A percentile compares a stretch with the other conserved stretches of the same genome.
Evolutionary conservation across 2,888 invertebrate genomes (phyloP).

Genomic region (Schrankia costaestrigalis): DNA sequence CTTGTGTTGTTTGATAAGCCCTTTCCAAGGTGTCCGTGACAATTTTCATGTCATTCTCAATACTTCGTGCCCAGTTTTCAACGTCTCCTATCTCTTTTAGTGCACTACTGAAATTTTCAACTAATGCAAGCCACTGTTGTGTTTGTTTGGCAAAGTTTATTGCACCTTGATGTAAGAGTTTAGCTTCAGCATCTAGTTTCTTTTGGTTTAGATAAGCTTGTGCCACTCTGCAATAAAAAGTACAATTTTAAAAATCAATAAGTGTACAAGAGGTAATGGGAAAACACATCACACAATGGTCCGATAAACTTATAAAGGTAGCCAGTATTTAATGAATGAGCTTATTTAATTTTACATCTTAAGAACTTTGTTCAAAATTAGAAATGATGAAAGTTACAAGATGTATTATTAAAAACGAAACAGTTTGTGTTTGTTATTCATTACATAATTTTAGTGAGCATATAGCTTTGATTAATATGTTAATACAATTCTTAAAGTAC

Average conservation of each 20-base stretch:
- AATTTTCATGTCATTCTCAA: conserved; percentile 96
- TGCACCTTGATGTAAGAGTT: conserved; percentile 95
- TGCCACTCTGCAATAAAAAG: conserved; percentile 87
- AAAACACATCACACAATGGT: too few relatives aligned
- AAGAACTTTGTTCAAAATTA: too few relatives aligned
- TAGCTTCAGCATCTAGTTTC: conserved; percentile 97
- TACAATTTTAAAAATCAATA: neutral
- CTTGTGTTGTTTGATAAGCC: conserved; percentile 89
- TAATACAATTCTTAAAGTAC: conserved; percentile 23
- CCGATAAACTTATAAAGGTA: too few relatives aligned
- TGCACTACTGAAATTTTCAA: conserved; percentile 92
- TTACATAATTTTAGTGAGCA: neutral
- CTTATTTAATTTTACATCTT: too few relatives aligned
- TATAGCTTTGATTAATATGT: neutral
- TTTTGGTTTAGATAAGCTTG: conserved; percentile 99
- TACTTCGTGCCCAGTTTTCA: conserved; percentile 98
- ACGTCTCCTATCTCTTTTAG: conserved; percentile 98
- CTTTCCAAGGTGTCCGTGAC: conserved; percentile 95
- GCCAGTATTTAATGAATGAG: too few relatives aligned
- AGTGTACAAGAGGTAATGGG: too few relatives aligned
- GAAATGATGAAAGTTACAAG: too few relatives aligned
- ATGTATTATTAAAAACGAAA: too few relatives aligned
- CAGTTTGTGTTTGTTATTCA: too few relatives aligned
- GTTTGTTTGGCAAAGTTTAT: conserved; percentile 98
- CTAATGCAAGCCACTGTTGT: conserved; percentile 96